phyloP scores from a whole-genome alignment of 2,113 vertebrate species.

The Cyprinodon brontotheroides region DNA sequence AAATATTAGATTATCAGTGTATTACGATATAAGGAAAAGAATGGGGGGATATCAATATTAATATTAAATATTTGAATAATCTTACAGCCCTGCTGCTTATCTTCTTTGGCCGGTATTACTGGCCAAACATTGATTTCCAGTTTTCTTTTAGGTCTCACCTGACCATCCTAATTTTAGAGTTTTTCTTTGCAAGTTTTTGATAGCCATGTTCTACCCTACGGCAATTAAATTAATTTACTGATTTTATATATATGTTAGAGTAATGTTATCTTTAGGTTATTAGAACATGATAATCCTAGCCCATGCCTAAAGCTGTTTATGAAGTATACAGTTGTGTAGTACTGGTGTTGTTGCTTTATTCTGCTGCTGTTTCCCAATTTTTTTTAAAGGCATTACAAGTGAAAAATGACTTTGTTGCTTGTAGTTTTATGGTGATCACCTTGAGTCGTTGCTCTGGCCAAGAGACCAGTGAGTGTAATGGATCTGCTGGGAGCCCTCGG shows the following conservation, averaged over 20 bases:
- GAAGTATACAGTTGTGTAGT: conserved; percentile 22
- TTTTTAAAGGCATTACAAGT: conserved; percentile 58
- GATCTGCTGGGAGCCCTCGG: conserved; percentile 79
- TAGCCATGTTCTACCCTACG: too few relatives aligned
- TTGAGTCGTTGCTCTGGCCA: conserved; percentile 84
- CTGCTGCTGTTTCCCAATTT: conserved; percentile 49
- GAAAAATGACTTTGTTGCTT: conserved; percentile 59
- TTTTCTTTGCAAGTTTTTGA: too few relatives aligned
- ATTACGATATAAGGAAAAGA: background rate
- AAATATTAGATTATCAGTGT: too few relatives aligned
- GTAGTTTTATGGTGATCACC: conserved; percentile 83
- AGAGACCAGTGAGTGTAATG: conserved; percentile 86
- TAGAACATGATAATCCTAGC: background rate
- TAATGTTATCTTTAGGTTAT: background rate
- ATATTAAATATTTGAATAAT: background rate
- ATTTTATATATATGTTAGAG: too few relatives aligned
- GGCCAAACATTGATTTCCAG: too few relatives aligned
- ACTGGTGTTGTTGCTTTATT: conserved; percentile 18
- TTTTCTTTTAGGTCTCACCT: too few relatives aligned
- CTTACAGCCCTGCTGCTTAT: background rate
- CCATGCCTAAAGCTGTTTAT: conserved; percentile 23
- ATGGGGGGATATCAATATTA: background rate
- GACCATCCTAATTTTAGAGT: too few relatives aligned
- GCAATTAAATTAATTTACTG: too few relatives aligned
- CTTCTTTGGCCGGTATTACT: background rate